Evolutionary conservation across 2,888 invertebrate species (phyloP).

Genomic region (Plagiodera versicolora): DNA sequence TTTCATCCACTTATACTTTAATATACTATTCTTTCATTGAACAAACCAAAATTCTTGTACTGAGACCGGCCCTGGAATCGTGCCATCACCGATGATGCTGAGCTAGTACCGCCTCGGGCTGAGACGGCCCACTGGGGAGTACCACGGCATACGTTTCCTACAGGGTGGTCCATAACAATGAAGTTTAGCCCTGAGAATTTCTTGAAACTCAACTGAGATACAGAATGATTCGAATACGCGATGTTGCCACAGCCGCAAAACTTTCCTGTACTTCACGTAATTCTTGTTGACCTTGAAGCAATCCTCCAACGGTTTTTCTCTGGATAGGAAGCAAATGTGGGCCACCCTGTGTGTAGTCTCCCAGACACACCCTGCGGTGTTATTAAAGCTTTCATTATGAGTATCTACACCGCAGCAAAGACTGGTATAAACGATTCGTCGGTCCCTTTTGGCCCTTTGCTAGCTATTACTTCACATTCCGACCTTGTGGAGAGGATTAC

Average conservation of each 20-base stretch:
- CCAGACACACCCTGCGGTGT: slow-evolving; percentile 3
- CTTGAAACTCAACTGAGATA: too few species aligned
- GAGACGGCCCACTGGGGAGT: slow-evolving; percentile 27
- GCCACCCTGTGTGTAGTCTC: too few species aligned
- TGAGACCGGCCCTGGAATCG: slow-evolving; percentile 10
- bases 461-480: neutral
- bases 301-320: too few species aligned
- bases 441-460: neutral
- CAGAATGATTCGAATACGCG: too few species aligned
- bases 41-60: too few species aligned
- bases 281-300: too few species aligned
- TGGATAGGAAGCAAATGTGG: too few species aligned
- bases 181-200: too few species aligned
- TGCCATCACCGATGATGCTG: slow-evolving; percentile 23
- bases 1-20: too few species aligned
- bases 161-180: slow-evolving; percentile 1
- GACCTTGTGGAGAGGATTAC: neutral
- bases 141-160: slow-evolving; percentile 8
- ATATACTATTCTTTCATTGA: too few species aligned
- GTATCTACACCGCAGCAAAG: neutral
- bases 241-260: too few species aligned
- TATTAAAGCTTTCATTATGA: slow-evolving; percentile 14
- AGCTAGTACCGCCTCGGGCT: slow-evolving; percentile 27
- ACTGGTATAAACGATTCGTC: slow-evolving; percentile 6
- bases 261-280: too few species aligned